Evolutionary conservation across 2,113 vertebrate species (phyloP).

Genomic region (Hucho hucho): DNA sequence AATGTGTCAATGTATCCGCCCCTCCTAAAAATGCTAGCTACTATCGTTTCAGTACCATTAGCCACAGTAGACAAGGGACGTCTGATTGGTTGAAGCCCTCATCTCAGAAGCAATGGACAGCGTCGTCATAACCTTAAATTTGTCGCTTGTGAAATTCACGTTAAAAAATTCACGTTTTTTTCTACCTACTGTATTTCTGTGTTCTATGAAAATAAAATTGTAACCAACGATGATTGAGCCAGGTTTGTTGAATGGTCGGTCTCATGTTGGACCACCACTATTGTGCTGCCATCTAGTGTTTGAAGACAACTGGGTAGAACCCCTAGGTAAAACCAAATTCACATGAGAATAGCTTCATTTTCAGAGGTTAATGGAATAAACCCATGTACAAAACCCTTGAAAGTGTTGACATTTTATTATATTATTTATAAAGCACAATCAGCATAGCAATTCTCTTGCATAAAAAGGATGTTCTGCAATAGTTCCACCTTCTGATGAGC

Average conservation of each 20-base stretch:
- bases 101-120: slow-evolving; percentile 41
- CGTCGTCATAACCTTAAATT: not conserved
- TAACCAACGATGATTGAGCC: too few species aligned
- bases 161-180: too few species aligned
- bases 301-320: not conserved
- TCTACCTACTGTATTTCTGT: too few species aligned
- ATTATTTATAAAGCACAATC: slow-evolving; percentile 5
- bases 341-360: not conserved
- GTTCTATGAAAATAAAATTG: too few species aligned
- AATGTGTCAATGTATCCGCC: not conserved
- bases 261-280: too few species aligned
- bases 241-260: too few species aligned
- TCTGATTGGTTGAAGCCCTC: slow-evolving; percentile 34
- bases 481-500: not conserved
- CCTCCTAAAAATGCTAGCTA: slow-evolving; percentile 2
- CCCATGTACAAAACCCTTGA: not conserved
- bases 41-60: not conserved
- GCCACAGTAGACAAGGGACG: not conserved
- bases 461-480: not conserved
- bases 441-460: not conserved
- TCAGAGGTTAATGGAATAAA: not conserved
- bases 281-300: not conserved
- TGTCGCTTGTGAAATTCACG: too few species aligned
- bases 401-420: slow-evolving; percentile 3
- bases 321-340: not conserved